Conservation (phyloP, 2,113 vertebrate genomes). For the Stigmatopora nigra region DNA sequence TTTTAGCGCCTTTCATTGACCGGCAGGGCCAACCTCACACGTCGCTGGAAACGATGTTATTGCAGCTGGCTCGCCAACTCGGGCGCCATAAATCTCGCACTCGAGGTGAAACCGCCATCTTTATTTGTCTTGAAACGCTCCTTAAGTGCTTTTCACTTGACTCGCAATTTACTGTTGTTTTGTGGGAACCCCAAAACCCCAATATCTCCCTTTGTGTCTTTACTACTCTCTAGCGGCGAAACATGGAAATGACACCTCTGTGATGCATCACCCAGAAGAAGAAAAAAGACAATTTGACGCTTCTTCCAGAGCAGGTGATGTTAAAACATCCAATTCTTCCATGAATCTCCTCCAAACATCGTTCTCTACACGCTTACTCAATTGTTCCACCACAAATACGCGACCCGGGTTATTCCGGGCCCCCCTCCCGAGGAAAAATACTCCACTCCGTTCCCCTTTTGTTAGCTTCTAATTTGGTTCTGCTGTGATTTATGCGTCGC, state of each 20-base stretch:
- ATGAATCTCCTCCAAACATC: neutral
- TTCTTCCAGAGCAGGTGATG: no score
- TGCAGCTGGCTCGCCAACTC: slow-evolving; percentile 23
- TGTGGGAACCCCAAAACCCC: neutral
- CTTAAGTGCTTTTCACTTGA: slow-evolving; percentile 5
- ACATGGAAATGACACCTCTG: slow-evolving; percentile 16
- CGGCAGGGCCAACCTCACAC: neutral
- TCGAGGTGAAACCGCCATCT: slow-evolving; percentile 3
- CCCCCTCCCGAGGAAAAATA: slow-evolving; percentile 40
- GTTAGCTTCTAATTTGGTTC: slow-evolving; percentile 61
- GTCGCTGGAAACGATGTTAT: neutral
- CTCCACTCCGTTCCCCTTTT: slow-evolving; percentile 58
- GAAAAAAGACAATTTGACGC: neutral
- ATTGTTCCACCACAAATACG: slow-evolving; percentile 42
- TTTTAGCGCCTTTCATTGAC: neutral
- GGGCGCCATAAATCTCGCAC: slow-evolving; percentile 17
- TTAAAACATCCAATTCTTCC: no score
- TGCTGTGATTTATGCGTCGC: slow-evolving; percentile 60
- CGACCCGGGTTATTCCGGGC: slow-evolving; percentile 42
- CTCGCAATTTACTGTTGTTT: slow-evolving; percentile 4
- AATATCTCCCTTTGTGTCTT: neutral
- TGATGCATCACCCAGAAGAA: neutral
- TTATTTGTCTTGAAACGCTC: slow-evolving; percentile 1
- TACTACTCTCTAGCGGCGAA: slow-evolving; percentile 43
- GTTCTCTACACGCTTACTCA: slow-evolving; percentile 30